Conservation (phyloP, 2,888 invertebrate genomes). For the Biston stratarius region DNA sequence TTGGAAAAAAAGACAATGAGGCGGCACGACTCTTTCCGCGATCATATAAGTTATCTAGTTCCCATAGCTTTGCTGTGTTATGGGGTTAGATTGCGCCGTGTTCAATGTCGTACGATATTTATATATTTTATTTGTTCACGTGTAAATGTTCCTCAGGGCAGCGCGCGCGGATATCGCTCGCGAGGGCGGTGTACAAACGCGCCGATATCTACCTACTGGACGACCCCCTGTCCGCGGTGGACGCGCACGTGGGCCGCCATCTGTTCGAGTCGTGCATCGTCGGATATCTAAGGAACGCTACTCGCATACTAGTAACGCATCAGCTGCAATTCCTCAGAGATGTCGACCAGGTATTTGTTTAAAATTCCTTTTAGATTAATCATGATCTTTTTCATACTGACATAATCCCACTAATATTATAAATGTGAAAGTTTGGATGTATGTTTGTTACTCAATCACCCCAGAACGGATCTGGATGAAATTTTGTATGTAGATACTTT, state of each 20-base stretch:
- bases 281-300: slow-evolving; percentile 89
- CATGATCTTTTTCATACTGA: too few relatives aligned
- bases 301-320: slow-evolving; percentile 92
- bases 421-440: too few relatives aligned
- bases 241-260: slow-evolving; percentile 95
- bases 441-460: too few relatives aligned
- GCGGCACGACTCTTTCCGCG: too few relatives aligned
- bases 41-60: too few relatives aligned
- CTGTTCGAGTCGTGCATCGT: slow-evolving; percentile 94
- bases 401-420: too few relatives aligned
- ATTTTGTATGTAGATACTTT: too few relatives aligned
- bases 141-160: slow-evolving; percentile 86
- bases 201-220: slow-evolving; percentile 95
- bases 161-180: slow-evolving; percentile 95
- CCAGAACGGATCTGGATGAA: too few relatives aligned
- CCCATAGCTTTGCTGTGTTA: too few relatives aligned
- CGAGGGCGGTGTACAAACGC: slow-evolving; percentile 94
- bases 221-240: slow-evolving; percentile 97
- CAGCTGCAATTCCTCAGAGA: slow-evolving; percentile 90
- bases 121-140: background rate
- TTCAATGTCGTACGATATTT: too few relatives aligned
- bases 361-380: background rate
- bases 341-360: slow-evolving; percentile 74
- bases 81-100: too few relatives aligned
- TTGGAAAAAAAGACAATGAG: too few relatives aligned